Base-by-base conservation (phyloP, 2,888 invertebrate genomes). In the Lamellibrachia satsuma region DNA sequence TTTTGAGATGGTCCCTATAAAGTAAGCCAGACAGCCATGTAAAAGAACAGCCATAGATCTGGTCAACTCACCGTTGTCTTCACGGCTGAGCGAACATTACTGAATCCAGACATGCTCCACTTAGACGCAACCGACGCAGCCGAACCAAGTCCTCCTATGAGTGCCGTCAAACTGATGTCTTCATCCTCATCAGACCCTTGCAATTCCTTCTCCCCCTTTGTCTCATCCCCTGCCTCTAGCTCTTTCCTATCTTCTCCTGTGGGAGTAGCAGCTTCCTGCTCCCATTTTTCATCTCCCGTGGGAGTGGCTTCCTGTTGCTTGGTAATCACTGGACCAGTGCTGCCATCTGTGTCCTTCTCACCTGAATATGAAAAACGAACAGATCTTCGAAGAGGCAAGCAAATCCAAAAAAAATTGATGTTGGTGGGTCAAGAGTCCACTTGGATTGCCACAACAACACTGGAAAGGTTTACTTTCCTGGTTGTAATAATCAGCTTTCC, bases 21-120 rank as follows among this genome's bases (percentile, higher is more conserved):
- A 22, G 22, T 15, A 6, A 22, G 15, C 22, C n/a, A 22, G 22
- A 75, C 75, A 22, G 75, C 22, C n/a, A n/a, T 22, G 75, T 22
- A 6, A 75, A 75, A 75, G 15, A 22, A 75, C 55, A 3, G 1
- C 9, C 7, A 15, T 4, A 22, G n/a, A 75, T 11, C 75, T n/a
- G n/a, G 75, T 22, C 75, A 75, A 75, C 75, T 75, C n/a, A 75
- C 75, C n/a, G 75, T 75, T 75, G 75, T 75, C 22, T 75, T 75
- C 22, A 75, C 3, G 22, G 75, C 75, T 75, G 75, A 75, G 75
- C 75, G 75, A 75, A 75, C 75, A 75, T 75, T 75, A 75, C 75
- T 75, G 55, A 96, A 93, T 92, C 95, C 95, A 15, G 95, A 95
- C 92, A 96, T 94, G 8, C 96, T 95, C 95, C 96, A 96, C 7